A percentile compares a stretch with the other conserved stretches of the same genome.
phyloP scores from a whole-genome alignment of 1,140 invertebrate species.

The Trachymyrmex cornetzi region DNA sequence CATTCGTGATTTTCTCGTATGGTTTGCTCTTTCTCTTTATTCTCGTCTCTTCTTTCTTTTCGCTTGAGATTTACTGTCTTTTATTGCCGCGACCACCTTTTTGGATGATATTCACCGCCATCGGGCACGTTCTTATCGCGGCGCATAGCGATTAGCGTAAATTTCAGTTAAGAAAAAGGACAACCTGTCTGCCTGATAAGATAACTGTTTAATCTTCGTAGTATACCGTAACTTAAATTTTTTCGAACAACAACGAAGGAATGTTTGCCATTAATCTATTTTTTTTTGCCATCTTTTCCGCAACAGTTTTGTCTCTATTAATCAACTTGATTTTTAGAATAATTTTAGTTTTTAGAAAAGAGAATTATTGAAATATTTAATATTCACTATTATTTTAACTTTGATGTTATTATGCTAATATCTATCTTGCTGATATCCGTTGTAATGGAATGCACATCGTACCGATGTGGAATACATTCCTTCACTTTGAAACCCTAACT shows the following conservation, averaged over 20 bases:
- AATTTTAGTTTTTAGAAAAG: not conserved
- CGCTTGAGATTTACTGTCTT: conserved; percentile 50
- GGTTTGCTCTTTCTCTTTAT: conserved; percentile 38
- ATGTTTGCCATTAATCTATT: not conserved
- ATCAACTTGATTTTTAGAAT: not conserved
- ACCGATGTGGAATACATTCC: not conserved
- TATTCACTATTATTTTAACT: not conserved
- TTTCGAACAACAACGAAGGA: not conserved
- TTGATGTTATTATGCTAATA: conserved; percentile 11
- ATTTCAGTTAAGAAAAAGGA: conserved; percentile 45
- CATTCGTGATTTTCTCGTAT: conserved; percentile 52
- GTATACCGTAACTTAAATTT: not conserved
- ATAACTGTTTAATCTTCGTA: not conserved
- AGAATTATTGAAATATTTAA: not conserved
- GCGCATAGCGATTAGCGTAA: conserved; percentile 57
- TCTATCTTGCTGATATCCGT: not conserved
- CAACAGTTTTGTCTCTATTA: not conserved
- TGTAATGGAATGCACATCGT: conserved; percentile 5
- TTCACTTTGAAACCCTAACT: conserved; percentile 27
- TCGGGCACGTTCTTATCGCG: conserved; percentile 46
- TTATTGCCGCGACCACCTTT: conserved; percentile 43
- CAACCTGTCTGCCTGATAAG: conserved; percentile 12
- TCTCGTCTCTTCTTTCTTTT: not conserved
- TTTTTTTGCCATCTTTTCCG: not conserved
- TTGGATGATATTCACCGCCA: conserved; percentile 44